Base-by-base conservation (phyloP, 2,113 vertebrate genomes). In the Lophochroa leadbeateri region DNA sequence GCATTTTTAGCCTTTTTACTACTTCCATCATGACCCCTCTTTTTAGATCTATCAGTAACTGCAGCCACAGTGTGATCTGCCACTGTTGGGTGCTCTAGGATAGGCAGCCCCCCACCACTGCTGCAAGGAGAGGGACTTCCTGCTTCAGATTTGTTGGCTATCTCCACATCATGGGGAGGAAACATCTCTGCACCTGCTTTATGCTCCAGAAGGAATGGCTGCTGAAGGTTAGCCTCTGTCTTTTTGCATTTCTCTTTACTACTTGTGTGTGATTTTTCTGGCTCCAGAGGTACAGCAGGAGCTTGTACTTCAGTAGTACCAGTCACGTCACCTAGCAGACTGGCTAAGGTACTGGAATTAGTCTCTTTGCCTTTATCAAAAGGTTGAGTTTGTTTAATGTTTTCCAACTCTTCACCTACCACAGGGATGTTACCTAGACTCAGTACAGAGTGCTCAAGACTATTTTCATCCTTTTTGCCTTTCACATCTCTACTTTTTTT, bases 1-100 rank as follows among this genome's bases (percentile, higher is more conserved):
- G 60, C 94, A 78, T 31, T 91, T 86, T 89, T 64, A 79, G 50
- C 39, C 80, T 92, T 96, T 65, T 82, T 91, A 28, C 71, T 86
- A n/a, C 96, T 97, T 16, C 93, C 97, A 75, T 97, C 97, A 7
- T 25, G 60, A 7, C 58, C 76, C 55, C 80, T 96, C 86, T 96
- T 96, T 39, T 90, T 81, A 31, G 86, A 90, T 33, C 94, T 80
- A 11, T 92, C 94, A 11, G 43, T 2, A 33, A 14, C 70, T 4
- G 83, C 9, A 37, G 57, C n/a, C 25, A 27, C 43, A 43, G 86
- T 8, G 63, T 1, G 23, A 60, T 29, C 82, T 50, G 58, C 31
- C 92, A 35, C 75, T 28, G 65, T 55, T 31, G 95, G 41, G 3
- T 47, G 47, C 46, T 89, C 90, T 31, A 43, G 50, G 53, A 61